Conservation (phyloP, 2,797 vertebrate species). For the Enteromius viviparus region DNA sequence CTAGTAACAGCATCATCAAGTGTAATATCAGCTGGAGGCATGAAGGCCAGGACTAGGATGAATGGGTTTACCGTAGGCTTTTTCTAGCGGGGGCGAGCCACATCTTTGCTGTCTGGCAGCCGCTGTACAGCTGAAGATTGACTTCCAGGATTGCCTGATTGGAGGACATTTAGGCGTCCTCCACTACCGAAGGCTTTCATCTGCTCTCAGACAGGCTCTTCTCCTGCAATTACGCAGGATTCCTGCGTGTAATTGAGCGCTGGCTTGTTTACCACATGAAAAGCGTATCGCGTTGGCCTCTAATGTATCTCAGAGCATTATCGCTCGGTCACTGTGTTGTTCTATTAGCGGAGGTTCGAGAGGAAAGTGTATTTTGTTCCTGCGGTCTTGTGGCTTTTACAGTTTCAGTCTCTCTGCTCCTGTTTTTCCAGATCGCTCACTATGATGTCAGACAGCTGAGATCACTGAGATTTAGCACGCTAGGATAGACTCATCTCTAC, state of each 20-base stretch:
- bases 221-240: slow-evolving; percentile 3
- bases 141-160: background rate
- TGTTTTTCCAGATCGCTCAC: slow-evolving; percentile 11
- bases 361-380: background rate
- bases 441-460: slow-evolving; percentile 5
- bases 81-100: background rate
- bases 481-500: background rate
- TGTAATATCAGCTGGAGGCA: background rate
- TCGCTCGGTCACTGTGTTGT: background rate
- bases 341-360: slow-evolving; percentile 5
- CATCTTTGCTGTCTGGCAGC: slow-evolving; percentile 21
- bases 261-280: slow-evolving; percentile 15
- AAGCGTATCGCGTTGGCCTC: slow-evolving; percentile 5
- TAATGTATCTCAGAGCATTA: slow-evolving; percentile 29
- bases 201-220: slow-evolving; percentile 27
- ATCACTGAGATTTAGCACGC: slow-evolving; percentile 12
- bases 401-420: background rate
- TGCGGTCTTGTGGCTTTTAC: slow-evolving; percentile 10
- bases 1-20: slow-evolving; percentile 1
- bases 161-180: slow-evolving; percentile 6
- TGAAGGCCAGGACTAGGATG: background rate
- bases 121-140: background rate
- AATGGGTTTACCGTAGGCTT: background rate
- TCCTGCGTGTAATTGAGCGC: slow-evolving; percentile 8
- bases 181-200: slow-evolving; percentile 20